Percentiles rank a stretch among this genome's conserved stretches.
These are phyloP conservation scores for Ctenodactylus gundi DNA, from an alignment of 2,113 vertebrate genomes.

Conservation along the genomic window DNA sequence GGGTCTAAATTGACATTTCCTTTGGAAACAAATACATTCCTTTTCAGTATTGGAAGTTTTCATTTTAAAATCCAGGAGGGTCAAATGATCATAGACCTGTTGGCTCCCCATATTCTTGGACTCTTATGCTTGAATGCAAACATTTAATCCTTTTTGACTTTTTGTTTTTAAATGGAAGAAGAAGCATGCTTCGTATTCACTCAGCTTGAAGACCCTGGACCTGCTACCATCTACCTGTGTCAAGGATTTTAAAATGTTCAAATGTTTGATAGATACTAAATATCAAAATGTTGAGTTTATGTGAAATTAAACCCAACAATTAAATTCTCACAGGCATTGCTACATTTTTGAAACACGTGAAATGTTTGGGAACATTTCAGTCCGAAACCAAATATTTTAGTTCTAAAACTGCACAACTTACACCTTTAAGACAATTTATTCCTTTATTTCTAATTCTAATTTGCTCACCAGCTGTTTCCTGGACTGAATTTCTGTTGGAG, in stretches of 20 bases:
- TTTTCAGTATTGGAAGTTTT: background rate
- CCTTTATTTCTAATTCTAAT: background rate
- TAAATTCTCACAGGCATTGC: background rate
- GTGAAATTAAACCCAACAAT: background rate
- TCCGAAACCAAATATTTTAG: background rate
- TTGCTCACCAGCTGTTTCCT: background rate
- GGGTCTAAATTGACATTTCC: background rate
- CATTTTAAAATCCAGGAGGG: background rate
- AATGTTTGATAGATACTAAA: background rate
- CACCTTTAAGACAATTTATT: background rate
- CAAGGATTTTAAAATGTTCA: background rate
- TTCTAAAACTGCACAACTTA: background rate
- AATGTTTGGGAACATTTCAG: background rate
- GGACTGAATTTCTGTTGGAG: background rate
- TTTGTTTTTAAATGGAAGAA: background rate
- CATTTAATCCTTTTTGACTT: background rate
- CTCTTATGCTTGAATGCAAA: background rate
- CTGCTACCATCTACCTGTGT: background rate
- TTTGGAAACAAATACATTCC: background rate
- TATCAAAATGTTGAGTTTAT: background rate
- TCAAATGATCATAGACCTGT: background rate
- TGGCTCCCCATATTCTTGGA: background rate
- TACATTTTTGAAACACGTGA: background rate
- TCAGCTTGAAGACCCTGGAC: background rate
- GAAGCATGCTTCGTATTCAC: background rate